Conservation (phyloP, 2,888 invertebrate species). For the Spatulosminthurus flaviceps region DNA sequence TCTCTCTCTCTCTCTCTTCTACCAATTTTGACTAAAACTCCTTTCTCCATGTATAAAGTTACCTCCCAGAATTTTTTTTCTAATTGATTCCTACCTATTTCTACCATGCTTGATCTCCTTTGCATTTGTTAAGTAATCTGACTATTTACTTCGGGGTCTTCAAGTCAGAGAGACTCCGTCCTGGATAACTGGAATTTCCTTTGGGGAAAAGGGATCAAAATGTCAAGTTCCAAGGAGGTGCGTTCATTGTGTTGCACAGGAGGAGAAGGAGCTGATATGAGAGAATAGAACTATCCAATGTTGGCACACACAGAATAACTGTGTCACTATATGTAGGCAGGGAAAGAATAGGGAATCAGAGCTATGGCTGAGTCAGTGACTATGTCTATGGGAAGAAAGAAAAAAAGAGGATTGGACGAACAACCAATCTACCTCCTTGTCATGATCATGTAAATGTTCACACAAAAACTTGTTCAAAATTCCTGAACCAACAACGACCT, state of each 20-base stretch:
- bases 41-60: too few species aligned
- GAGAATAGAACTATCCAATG: slow-evolving; percentile 44
- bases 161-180: not conserved
- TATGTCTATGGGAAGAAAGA: not conserved
- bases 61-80: too few species aligned
- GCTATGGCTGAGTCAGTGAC: not conserved
- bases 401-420: not conserved
- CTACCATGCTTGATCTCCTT: too few species aligned
- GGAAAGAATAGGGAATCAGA: not conserved
- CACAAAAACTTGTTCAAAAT: slow-evolving; percentile 14
- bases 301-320: slow-evolving; percentile 39
- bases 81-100: too few species aligned
- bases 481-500: not conserved
- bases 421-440: not conserved
- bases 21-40: too few species aligned
- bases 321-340: too few species aligned
- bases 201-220: slow-evolving; percentile 43
- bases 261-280: slow-evolving; percentile 29
- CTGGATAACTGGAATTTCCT: not conserved
- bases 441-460: slow-evolving; percentile 14
- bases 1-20: slow-evolving; percentile 11
- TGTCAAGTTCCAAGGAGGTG: slow-evolving; percentile 36
- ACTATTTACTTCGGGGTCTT: slow-evolving; percentile 24
- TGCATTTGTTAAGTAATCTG: slow-evolving; percentile 11
- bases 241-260: slow-evolving; percentile 28